A percentile compares a stretch with the other conserved stretches of the same genome.
These are phyloP conservation scores for Zosterops japonicus DNA, from an alignment of 2,113 vertebrate genomes.

Conservation along the genomic window DNA sequence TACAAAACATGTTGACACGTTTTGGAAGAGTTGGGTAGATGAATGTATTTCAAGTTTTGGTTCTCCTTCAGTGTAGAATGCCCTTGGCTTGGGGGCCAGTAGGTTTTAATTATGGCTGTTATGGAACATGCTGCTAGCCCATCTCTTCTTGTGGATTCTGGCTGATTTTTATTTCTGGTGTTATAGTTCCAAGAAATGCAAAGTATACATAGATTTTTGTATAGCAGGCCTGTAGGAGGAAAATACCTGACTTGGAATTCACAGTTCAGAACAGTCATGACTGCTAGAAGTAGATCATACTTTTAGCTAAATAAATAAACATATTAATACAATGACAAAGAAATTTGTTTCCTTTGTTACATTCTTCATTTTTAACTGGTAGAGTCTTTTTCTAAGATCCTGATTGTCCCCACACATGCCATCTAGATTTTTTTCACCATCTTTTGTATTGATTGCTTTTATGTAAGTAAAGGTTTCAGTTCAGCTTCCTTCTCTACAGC, in stretches of 20 bases:
- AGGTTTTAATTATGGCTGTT: neutral
- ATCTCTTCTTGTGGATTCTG: neutral
- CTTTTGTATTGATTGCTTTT: neutral
- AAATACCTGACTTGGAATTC: neutral
- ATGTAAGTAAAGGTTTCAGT: neutral
- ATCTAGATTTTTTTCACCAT: neutral
- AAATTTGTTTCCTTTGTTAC: neutral
- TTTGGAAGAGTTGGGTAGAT: neutral
- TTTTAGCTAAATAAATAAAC: neutral
- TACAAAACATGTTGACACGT: neutral
- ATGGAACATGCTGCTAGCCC: neutral
- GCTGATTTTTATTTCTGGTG: neutral
- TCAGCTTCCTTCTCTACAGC: neutral
- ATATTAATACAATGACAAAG: neutral
- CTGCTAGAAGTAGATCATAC: neutral
- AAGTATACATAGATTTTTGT: neutral
- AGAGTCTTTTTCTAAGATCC: neutral
- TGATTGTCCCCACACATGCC: neutral
- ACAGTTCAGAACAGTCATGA: neutral
- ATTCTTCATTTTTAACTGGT: neutral
- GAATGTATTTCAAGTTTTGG: neutral
- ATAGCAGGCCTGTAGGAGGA: neutral
- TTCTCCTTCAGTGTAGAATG: neutral
- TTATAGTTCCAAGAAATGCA: neutral
- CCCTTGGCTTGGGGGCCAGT: neutral